A percentile compares a stretch with the other conserved stretches of the same genome.
Evolutionary conservation across 2,113 vertebrate genomes (phyloP).

Genomic region (Daboia siamensis): DNA sequence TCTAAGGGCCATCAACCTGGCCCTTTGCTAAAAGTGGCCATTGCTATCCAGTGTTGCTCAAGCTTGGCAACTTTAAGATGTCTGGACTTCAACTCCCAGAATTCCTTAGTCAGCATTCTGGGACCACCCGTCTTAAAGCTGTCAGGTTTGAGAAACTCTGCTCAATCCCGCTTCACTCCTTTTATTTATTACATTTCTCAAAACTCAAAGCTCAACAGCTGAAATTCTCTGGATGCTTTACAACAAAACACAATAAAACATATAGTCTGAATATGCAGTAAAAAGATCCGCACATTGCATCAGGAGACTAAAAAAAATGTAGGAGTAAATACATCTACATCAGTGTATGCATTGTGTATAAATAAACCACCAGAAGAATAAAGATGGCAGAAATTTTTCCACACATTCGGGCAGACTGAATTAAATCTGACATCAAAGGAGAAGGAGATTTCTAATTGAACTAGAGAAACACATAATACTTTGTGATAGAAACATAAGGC

Average conservation of each 20-base stretch:
- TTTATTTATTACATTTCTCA: background rate
- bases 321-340: background rate
- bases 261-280: background rate
- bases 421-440: conserved; percentile 57
- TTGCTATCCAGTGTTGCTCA: background rate
- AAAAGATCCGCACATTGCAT: background rate
- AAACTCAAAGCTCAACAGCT: background rate
- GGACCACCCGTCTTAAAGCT: background rate
- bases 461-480: conserved; percentile 58
- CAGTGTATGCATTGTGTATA: conserved; percentile 34
- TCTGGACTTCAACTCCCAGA: background rate
- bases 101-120: background rate
- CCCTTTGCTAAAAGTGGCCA: background rate
- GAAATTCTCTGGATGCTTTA: background rate
- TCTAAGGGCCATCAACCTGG: background rate
- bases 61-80: background rate
- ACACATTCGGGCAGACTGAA: conserved; percentile 43
- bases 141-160: background rate
- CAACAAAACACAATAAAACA: background rate
- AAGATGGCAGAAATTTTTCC: conserved; percentile 29
- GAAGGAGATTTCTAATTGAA: conserved; percentile 59
- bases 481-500: conserved; percentile 49
- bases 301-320: background rate
- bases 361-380: conserved; percentile 34
- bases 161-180: background rate